Evolutionary conservation across 2,888 invertebrate species (phyloP), one percentile per base, ranked within the genome.

Genomic region (Patella ulyssiponensis): DNA sequence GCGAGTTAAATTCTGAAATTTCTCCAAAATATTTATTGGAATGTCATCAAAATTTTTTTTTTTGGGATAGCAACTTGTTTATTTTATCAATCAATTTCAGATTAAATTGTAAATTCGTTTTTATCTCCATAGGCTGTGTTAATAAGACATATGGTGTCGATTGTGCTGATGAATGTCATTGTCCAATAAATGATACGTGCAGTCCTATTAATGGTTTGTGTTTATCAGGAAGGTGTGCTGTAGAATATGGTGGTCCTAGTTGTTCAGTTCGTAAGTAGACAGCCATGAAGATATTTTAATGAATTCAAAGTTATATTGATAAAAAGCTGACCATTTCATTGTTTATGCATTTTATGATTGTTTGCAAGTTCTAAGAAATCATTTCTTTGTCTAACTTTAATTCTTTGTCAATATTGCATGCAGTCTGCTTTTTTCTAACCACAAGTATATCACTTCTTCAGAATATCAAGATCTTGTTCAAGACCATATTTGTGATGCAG

Each of bases 131-230:
- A 91, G 90, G 75, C 3, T 91, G 90, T 78, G 77, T 76, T 17
- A 79, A 81, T n/a, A 79, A 71, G 2, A 83, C 80, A 9, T 91
- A 85, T 81, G 90, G 91, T 14, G 76, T 83, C 7, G 86, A 88
- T 80, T 91, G 91, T 81, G 56, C 69, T 15, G 72, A 69, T 5
- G 70, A 76, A n/a, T 91, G 91, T 71, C 90, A 91, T 82, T 91
- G 91, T 78, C 86, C 82, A 9, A 76, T 75, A 2, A 84, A 82
- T 69, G 88, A 86, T 71, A 80, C 81, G 0, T 91, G 91, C 78
- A 82, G 84, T 70, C 74, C 83, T 11, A 82, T 87, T 71, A 88
- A 88, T 74, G 91, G 91, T 3, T 80, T 86, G 33, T 91, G 91
- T 81, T 74, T 81, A 20, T 80, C 80, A 69, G 84, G 86, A 9